phyloP scores from a whole-genome alignment of 2,113 vertebrate species.

The Zosterops japonicus region DNA sequence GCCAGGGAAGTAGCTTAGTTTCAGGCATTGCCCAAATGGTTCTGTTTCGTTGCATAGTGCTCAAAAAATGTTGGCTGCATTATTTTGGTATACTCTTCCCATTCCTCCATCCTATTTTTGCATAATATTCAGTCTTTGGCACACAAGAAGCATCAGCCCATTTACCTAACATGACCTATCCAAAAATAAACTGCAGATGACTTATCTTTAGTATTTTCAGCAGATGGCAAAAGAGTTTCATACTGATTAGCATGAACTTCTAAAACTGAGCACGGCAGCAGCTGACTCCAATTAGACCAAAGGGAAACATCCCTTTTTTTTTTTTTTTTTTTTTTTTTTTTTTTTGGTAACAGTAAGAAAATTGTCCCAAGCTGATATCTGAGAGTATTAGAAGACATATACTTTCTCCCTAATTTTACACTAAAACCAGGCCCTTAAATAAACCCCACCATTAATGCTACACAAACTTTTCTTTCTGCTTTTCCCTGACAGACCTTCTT shows the following conservation, averaged over 20 bases:
- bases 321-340: background rate
- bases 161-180: background rate
- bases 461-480: background rate
- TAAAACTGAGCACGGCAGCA: background rate
- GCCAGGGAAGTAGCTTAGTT: background rate
- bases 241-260: background rate
- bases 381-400: background rate
- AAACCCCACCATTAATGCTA: background rate
- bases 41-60: background rate
- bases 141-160: background rate
- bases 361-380: background rate
- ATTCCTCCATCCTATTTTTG: background rate
- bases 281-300: background rate
- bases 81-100: background rate
- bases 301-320: background rate
- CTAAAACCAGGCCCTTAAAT: background rate
- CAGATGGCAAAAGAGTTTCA: slow-evolving; percentile 9
- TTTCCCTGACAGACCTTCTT: background rate
- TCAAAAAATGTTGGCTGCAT: background rate
- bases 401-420: background rate
- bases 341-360: background rate
- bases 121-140: background rate
- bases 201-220: background rate
- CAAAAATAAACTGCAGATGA: slow-evolving; percentile 1
- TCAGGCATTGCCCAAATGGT: background rate